These are phyloP conservation scores for Apocrypta bakeri DNA, from an alignment of 1,140 invertebrate genomes.

Conservation along the genomic window DNA sequence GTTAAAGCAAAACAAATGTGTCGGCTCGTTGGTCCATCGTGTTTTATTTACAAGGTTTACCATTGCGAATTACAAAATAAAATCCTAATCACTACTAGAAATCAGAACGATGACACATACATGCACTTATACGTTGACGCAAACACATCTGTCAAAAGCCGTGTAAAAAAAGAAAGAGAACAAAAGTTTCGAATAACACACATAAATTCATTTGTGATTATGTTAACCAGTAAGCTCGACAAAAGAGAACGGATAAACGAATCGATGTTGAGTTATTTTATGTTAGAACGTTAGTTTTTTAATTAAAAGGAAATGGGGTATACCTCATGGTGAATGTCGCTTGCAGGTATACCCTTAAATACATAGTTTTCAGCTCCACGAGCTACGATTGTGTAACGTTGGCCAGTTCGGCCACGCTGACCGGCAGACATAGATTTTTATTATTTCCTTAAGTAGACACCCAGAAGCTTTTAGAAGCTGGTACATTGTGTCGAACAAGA, in stretches of 20 bases:
- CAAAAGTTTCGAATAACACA: background rate
- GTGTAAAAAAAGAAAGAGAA: background rate
- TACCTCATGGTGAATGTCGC: background rate
- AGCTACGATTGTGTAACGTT: constrained; percentile 1
- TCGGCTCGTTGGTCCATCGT: constrained; percentile 65
- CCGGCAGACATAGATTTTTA: constrained; percentile 29
- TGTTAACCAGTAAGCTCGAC: background rate
- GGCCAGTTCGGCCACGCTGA: background rate
- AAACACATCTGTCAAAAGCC: background rate
- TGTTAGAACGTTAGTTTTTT: constrained; percentile 15
- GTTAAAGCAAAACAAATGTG: constrained; percentile 71
- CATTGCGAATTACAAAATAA: constrained; percentile 50
- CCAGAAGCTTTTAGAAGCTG: constrained; percentile 51
- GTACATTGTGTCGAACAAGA: constrained; percentile 24
- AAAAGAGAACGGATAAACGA: background rate
- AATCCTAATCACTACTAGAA: constrained; percentile 41
- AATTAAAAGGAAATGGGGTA: background rate
- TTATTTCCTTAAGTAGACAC: constrained; percentile 45
- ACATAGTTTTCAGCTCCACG: background rate
- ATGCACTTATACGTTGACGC: constrained; percentile 20
- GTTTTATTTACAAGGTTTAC: constrained; percentile 56
- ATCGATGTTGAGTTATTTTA: constrained; percentile 38
- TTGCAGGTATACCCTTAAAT: background rate
- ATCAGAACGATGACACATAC: constrained; percentile 25
- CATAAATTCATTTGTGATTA: constrained; percentile 21